Evolutionary conservation across 2,113 vertebrate species (phyloP).

Genomic region (Anarrhichthys ocellatus): DNA sequence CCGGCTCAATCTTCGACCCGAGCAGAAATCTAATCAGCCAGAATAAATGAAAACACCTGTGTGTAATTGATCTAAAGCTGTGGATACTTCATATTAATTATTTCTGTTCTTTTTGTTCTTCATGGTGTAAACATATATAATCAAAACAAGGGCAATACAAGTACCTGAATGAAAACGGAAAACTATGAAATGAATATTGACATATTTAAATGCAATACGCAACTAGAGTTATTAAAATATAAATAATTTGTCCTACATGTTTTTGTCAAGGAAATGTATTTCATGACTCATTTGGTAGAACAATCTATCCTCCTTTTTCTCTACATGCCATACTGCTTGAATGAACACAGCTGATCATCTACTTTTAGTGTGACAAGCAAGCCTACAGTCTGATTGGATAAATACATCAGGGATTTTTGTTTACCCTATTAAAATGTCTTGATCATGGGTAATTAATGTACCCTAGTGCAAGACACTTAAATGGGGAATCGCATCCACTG

Average conservation of each 20-base stretch:
- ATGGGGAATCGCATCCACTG: not conserved
- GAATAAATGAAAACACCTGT: not conserved
- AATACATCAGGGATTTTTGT: not conserved
- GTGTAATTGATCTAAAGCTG: no score
- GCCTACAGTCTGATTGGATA: not conserved
- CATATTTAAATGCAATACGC: no score
- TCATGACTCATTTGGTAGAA: not conserved
- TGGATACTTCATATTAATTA: no score
- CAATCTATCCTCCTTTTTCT: not conserved
- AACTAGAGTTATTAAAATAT: not conserved
- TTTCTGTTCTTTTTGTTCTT: no score
- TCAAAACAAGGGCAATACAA: not conserved
- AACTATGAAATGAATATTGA: not conserved
- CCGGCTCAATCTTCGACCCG: no score
- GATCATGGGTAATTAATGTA: not conserved
- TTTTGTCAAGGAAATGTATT: not conserved
- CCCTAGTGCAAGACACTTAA: not conserved
- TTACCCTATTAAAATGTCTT: not conserved
- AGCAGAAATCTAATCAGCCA: no score
- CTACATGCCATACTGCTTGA: constrained; percentile 1
- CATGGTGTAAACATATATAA: no score
- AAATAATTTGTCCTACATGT: not conserved
- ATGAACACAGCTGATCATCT: constrained; percentile 7
- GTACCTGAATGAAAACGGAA: not conserved
- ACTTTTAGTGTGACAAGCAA: constrained; percentile 2